Conservation (phyloP, 2,888 invertebrate species). For the Euspilapteryx auroguttella region DNA sequence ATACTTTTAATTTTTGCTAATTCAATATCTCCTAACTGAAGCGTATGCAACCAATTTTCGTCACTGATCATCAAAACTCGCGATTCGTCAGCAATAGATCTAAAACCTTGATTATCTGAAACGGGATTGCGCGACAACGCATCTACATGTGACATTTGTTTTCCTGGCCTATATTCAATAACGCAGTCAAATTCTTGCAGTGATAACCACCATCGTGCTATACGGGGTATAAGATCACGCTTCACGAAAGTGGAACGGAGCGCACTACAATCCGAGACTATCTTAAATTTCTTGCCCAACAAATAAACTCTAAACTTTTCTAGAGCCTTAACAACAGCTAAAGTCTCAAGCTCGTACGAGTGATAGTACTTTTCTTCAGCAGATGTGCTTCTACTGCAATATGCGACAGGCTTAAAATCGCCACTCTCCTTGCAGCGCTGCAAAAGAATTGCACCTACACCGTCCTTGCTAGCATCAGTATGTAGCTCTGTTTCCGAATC, state of each 20-base stretch:
- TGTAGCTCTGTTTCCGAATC: too few species aligned
- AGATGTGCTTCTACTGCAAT: background rate
- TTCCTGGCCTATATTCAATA: conserved; percentile 3
- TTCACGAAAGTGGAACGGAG: conserved; percentile 9
- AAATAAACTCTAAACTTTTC: conserved; percentile 10
- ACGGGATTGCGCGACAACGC: conserved; percentile 5
- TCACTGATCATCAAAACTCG: too few species aligned
- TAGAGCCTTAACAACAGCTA: conserved; percentile 6
- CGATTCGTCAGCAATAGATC: too few species aligned
- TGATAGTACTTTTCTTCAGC: conserved; percentile 1
- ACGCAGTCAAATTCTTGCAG: conserved; percentile 3
- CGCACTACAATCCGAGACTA: conserved; percentile 10
- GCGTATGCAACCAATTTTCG: too few species aligned
- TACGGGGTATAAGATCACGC: conserved; percentile 8
- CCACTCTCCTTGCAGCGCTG: background rate
- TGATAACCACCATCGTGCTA: conserved; percentile 9
- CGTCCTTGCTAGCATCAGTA: background rate
- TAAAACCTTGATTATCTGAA: conserved; percentile 6
- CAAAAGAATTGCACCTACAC: background rate
- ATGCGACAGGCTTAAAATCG: background rate
- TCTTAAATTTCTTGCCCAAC: conserved; percentile 8
- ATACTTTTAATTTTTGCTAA: conserved; percentile 8
- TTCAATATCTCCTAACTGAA: conserved; percentile 8
- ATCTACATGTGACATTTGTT: conserved; percentile 7
- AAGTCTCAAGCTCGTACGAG: conserved; percentile 1